Evolutionary conservation across 2,888 invertebrate genomes (phyloP).

Genomic region (Eupithecia dodoneata): DNA sequence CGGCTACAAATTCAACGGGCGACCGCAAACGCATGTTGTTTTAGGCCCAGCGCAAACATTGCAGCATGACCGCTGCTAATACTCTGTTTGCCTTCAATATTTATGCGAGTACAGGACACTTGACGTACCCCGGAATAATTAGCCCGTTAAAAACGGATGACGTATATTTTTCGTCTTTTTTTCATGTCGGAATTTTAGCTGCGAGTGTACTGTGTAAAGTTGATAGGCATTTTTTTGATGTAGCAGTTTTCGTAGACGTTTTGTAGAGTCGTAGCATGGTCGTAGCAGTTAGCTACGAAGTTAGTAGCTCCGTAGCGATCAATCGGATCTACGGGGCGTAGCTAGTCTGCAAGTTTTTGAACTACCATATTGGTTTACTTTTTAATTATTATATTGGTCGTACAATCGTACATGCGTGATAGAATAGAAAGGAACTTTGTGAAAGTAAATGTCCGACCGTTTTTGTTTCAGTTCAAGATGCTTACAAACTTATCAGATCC

Average conservation of each 20-base stretch:
- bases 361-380: not conserved
- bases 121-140: constrained; percentile 77
- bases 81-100: constrained; percentile 79
- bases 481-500: not conserved
- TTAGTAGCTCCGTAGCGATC: constrained; percentile 18
- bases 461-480: not conserved
- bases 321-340: not conserved
- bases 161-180: constrained; percentile 52
- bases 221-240: constrained; percentile 21
- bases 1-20: constrained; percentile 76
- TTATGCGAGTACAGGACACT: constrained; percentile 71
- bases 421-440: not conserved
- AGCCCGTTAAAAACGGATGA: constrained; percentile 77
- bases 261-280: constrained; percentile 17
- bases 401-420: not conserved
- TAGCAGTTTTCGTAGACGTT: constrained; percentile 1
- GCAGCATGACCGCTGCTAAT: constrained; percentile 81
- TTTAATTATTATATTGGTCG: not conserved
- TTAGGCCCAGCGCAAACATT: constrained; percentile 80
- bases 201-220: constrained; percentile 46
- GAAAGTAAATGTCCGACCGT: not conserved
- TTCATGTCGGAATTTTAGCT: constrained; percentile 40
- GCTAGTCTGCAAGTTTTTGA: not conserved
- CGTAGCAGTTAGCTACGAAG: constrained; percentile 13
- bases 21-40: constrained; percentile 82